A percentile compares a stretch with the other conserved stretches of the same genome.
Evolutionary conservation across 2,113 vertebrate species (phyloP).

Genomic region (Geothlypis trichas): DNA sequence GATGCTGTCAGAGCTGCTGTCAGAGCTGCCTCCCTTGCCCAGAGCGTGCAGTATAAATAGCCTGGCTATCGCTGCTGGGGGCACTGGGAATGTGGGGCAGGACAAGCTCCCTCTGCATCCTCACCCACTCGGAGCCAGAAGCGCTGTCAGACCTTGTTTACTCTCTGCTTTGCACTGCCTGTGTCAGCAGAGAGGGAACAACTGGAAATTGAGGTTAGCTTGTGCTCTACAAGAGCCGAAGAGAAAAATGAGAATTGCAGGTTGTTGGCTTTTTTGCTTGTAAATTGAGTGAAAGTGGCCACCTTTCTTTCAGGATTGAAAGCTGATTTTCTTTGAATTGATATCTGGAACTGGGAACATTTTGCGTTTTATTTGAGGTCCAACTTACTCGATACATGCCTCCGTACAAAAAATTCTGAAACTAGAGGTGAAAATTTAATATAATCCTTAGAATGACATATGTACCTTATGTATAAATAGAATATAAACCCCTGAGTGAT

Average conservation of each 20-base stretch:
- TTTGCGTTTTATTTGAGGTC: not conserved
- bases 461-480: not conserved
- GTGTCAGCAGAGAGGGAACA: conserved; percentile 22
- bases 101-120: not conserved
- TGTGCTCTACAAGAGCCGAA: not conserved
- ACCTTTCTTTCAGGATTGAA: not conserved
- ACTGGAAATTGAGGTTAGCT: not conserved
- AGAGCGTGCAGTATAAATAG: not conserved
- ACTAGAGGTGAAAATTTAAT: not conserved
- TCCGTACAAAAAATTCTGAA: not conserved
- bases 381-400: not conserved
- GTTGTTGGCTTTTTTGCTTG: not conserved
- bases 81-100: not conserved
- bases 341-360: not conserved
- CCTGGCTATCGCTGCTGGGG: not conserved
- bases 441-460: not conserved
- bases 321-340: not conserved
- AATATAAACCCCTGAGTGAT: not conserved
- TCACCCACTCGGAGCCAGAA: not conserved
- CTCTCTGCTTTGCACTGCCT: not conserved
- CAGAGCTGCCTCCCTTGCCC: not conserved
- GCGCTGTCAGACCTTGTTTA: not conserved
- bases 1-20: not conserved
- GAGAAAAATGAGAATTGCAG: not conserved
- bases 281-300: not conserved